phyloP scores from a whole-genome alignment of 1,140 invertebrate species.

The Bursaphelenchus mucronatus region DNA sequence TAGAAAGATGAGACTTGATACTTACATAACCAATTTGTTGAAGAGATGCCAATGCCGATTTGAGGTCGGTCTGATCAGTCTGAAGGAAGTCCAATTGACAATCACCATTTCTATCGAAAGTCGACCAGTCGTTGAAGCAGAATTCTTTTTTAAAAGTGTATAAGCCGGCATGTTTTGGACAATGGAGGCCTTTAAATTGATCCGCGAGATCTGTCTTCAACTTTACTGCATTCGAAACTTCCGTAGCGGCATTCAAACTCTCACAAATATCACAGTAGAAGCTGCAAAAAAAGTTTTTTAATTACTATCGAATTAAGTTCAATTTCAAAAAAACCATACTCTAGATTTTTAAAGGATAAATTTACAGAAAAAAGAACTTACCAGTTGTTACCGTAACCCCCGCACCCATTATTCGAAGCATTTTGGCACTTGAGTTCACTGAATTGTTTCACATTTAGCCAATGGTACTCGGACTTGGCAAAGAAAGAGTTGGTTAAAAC shows the following conservation, averaged over 20 bases:
- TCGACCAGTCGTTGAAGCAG: constrained; percentile 60
- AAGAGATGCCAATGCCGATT: constrained; percentile 49
- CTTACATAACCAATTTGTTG: constrained; percentile 60
- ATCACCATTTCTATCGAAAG: constrained; percentile 55
- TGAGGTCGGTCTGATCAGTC: constrained; percentile 52
- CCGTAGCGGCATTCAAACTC: constrained; percentile 39
- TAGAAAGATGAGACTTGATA: not conserved
- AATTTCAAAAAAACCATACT: too few relatives aligned
- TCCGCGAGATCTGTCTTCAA: constrained; percentile 16
- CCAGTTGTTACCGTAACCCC: constrained; percentile 59
- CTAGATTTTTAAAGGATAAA: too few relatives aligned
- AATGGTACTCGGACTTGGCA: constrained; percentile 60
- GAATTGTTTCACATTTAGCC: constrained; percentile 59
- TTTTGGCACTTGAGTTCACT: constrained; percentile 59
- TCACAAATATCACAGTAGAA: constrained; percentile 60
- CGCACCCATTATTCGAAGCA: constrained; percentile 55
- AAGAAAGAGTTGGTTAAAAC: constrained; percentile 48
- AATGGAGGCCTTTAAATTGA: constrained; percentile 48
- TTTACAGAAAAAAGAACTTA: constrained; percentile 26
- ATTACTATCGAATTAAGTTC: not conserved
- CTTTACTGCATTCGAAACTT: not conserved
- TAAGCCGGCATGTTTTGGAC: constrained; percentile 49
- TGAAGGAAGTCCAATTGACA: constrained; percentile 58
- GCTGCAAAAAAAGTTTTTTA: constrained; percentile 35
- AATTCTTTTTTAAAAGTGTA: constrained; percentile 61